phyloP scores from a whole-genome alignment of 1,140 invertebrate species.

The Hylaeus anthracinus region DNA sequence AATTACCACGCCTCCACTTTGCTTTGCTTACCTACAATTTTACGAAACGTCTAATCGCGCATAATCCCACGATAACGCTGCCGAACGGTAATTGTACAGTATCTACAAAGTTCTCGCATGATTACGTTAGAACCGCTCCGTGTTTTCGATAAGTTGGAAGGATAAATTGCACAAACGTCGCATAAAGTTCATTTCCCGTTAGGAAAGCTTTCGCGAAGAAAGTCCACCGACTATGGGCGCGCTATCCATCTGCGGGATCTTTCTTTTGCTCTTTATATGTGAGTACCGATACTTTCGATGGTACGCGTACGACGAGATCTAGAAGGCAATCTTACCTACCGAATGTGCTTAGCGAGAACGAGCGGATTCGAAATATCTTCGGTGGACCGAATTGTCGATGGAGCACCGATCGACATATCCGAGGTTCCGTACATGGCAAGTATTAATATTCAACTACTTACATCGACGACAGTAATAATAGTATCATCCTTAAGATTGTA shows the following conservation, averaged over 20 bases:
- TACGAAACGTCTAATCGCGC: too few relatives aligned
- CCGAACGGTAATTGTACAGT: not conserved
- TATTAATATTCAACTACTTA: not conserved
- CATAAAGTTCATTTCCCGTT: not conserved
- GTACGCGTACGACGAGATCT: too few relatives aligned
- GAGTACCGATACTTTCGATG: conserved; percentile 5
- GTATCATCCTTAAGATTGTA: too few relatives aligned
- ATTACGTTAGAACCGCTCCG: not conserved
- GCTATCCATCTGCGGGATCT: not conserved
- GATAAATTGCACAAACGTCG: not conserved
- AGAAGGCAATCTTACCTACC: not conserved
- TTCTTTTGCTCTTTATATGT: conserved; percentile 22
- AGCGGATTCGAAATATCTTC: not conserved
- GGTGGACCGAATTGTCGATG: conserved; percentile 72
- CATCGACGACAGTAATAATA: too few relatives aligned
- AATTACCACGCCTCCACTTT: too few relatives aligned
- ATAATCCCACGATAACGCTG: conserved; percentile 13
- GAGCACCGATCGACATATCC: conserved; percentile 67
- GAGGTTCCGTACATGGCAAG: conserved; percentile 72
- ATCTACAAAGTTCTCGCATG: not conserved
- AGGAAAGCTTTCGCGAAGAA: not conserved
- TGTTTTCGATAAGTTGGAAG: not conserved
- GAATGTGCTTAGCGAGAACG: not conserved
- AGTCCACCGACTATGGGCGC: not conserved
- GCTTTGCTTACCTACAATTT: too few relatives aligned